Percentiles rank a stretch among this genome's conserved stretches.
phyloP scores from a whole-genome alignment of 37 sponge, comb jelly and placozoan species.

The Dysidea cf. avara region DNA sequence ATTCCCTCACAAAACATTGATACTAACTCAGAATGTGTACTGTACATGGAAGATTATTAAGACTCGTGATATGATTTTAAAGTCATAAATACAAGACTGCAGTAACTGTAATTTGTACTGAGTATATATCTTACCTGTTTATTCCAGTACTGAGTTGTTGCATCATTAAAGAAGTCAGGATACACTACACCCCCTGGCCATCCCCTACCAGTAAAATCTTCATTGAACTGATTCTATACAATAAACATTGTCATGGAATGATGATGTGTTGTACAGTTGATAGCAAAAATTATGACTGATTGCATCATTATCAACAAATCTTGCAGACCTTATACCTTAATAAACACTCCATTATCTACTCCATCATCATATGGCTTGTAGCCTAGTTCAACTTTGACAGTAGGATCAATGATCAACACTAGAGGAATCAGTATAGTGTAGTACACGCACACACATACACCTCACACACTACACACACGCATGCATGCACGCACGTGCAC shows the following conservation, averaged over 20 bases:
- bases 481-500: too few relatives aligned
- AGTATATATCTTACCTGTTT: slow-evolving; percentile 33
- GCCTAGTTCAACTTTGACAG: slow-evolving; percentile 5
- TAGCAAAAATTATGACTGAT: neutral
- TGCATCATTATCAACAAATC: neutral
- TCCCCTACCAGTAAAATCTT: slow-evolving; percentile 55
- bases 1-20: too few relatives aligned
- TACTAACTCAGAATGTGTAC: too few relatives aligned
- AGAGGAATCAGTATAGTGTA: too few relatives aligned
- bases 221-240: slow-evolving; percentile 31
- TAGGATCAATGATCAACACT: slow-evolving; percentile 63
- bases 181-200: slow-evolving; percentile 64
- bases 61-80: too few relatives aligned
- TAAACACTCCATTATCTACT: slow-evolving; percentile 38
- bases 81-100: too few relatives aligned
- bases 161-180: slow-evolving; percentile 66
- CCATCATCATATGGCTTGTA: slow-evolving; percentile 52
- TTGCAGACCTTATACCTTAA: slow-evolving; percentile 10
- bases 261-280: too few relatives aligned
- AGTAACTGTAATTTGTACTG: too few relatives aligned
- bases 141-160: slow-evolving; percentile 19
- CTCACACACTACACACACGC: too few relatives aligned
- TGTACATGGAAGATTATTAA: too few relatives aligned
- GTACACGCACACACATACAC: too few relatives aligned
- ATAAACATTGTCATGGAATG: too few relatives aligned